Evolutionary conservation across 2,113 vertebrate genomes (phyloP).

Genomic region (Eonycteris spelaea): DNA sequence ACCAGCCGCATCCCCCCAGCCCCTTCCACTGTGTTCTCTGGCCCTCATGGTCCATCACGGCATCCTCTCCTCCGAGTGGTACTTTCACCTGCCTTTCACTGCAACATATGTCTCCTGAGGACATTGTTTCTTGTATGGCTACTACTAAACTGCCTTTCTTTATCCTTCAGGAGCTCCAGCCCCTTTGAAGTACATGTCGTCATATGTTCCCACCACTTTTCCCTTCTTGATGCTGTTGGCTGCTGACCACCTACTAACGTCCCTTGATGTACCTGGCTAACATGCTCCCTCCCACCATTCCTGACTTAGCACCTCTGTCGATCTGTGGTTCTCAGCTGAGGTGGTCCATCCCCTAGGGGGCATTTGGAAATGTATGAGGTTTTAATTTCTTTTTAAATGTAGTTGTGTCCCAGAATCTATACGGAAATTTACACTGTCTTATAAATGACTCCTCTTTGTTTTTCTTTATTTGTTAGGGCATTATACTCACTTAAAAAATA

Average conservation of each 20-base stretch:
- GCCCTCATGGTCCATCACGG: neutral
- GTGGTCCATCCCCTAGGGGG: neutral
- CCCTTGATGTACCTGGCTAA: neutral
- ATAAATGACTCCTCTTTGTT: neutral
- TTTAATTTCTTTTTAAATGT: neutral
- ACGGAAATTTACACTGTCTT: neutral
- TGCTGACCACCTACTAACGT: neutral
- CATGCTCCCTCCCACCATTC: accelerated
- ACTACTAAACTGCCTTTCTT: neutral
- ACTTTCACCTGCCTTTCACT: neutral
- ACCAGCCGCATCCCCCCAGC: neutral
- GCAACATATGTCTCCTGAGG: neutral
- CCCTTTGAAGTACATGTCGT: neutral
- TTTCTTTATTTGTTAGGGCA: neutral
- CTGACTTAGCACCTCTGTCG: neutral
- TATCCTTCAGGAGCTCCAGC: neutral
- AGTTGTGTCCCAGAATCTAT: neutral
- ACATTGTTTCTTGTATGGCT: neutral
- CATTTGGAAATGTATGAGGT: neutral
- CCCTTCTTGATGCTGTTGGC: neutral
- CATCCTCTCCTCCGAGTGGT: neutral
- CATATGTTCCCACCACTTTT: too few species aligned
- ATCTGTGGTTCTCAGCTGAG: neutral
- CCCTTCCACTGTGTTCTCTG: neutral
- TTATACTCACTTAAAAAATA: neutral